phyloP scores from a whole-genome alignment of 1,140 invertebrate genomes.

The Drosophila pallidifrons region DNA sequence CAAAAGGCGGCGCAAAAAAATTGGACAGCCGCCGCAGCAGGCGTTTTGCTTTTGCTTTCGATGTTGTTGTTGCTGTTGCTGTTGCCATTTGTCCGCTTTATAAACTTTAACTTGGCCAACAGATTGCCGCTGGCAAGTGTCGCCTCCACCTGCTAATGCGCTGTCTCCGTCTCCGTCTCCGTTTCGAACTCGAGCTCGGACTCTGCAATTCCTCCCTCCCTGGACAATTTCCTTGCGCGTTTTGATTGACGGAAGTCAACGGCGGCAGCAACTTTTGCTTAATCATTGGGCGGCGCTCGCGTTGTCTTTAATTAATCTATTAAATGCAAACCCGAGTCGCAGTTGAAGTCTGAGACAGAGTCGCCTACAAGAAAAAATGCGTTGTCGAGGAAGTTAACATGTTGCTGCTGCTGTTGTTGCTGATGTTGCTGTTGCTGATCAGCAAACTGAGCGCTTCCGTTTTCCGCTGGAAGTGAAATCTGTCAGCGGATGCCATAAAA shows the following conservation, averaged over 20 bases:
- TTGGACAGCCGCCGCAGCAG: slow-evolving; percentile 51
- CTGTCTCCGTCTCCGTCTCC: slow-evolving; percentile 21
- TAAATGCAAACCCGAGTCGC: slow-evolving; percentile 71
- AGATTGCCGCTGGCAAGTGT: slow-evolving; percentile 51
- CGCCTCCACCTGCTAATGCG: slow-evolving; percentile 37
- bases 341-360: neutral
- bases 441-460: slow-evolving; percentile 74
- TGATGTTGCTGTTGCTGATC: slow-evolving; percentile 15
- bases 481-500: slow-evolving; percentile 77
- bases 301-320: slow-evolving; percentile 80
- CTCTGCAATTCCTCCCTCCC: neutral
- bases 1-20: slow-evolving; percentile 44
- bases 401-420: slow-evolving; percentile 17
- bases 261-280: slow-evolving; percentile 74
- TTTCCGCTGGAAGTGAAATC: slow-evolving; percentile 83
- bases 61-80: neutral
- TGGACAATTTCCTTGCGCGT: slow-evolving; percentile 35
- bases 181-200: neutral
- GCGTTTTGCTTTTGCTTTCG: slow-evolving; percentile 30
- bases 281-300: slow-evolving; percentile 74
- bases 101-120: slow-evolving; percentile 53
- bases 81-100: slow-evolving; percentile 36
- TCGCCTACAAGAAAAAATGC: slow-evolving; percentile 51
- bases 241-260: slow-evolving; percentile 73
- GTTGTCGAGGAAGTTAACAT: slow-evolving; percentile 70